Conservation (phyloP, 2,113 vertebrate species). For the Phalacrocorax aristotelis region DNA sequence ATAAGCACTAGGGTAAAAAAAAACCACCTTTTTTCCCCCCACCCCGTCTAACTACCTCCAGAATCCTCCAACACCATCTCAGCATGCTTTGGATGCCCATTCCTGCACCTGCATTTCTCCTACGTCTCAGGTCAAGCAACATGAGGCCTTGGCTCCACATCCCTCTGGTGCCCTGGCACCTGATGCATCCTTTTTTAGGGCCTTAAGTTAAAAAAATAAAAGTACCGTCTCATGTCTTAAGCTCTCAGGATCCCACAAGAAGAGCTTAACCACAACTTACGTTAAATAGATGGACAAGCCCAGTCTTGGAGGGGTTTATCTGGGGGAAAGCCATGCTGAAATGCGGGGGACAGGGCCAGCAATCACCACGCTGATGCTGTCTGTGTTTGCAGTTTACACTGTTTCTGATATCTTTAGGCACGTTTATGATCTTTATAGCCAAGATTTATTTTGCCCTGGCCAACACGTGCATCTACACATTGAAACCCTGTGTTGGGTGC, state of each 20-base stretch:
- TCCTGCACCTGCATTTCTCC: too few species aligned
- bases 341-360: neutral
- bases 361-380: neutral
- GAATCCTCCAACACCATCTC: neutral
- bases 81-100: neutral
- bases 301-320: neutral
- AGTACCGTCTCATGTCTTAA: neutral
- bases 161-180: neutral
- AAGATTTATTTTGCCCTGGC: neutral
- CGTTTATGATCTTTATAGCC: neutral
- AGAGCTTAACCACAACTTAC: neutral
- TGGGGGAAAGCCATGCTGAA: neutral
- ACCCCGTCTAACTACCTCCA: neutral
- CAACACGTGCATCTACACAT: neutral
- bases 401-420: neutral
- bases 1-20: neutral
- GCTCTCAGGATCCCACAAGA: neutral
- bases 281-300: neutral
- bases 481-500: neutral
- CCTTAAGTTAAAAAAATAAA: neutral
- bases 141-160: neutral
- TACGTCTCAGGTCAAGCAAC: neutral
- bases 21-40: neutral
- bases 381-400: neutral
- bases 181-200: neutral